A percentile compares a stretch with the other conserved stretches of the same genome.
phyloP scores from a whole-genome alignment of 1,140 invertebrate species.

The Venustaconcha ellipsiformis region DNA sequence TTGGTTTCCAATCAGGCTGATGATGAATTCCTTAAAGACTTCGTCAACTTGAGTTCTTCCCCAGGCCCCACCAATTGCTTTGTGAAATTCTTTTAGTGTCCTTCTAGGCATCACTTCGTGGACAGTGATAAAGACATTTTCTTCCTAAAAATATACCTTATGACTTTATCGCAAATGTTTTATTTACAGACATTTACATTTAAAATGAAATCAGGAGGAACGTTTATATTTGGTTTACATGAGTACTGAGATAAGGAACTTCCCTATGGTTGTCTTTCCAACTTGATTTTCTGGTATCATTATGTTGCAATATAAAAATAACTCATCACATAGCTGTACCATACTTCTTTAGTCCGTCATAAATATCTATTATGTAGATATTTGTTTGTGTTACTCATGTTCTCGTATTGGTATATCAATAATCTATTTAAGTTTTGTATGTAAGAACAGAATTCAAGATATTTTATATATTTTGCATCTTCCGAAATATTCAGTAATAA shows the following conservation, averaged over 20 bases:
- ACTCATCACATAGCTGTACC: too few species aligned
- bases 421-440: not conserved
- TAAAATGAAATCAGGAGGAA: not conserved
- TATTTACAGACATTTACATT: not conserved
- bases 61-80: constrained; percentile 40
- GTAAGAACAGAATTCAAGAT: not conserved
- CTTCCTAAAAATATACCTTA: constrained; percentile 21
- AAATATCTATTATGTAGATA: not conserved
- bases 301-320: too few species aligned
- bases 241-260: not conserved
- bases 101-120: constrained; percentile 34
- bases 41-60: constrained; percentile 42
- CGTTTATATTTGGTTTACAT: not conserved
- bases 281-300: not conserved
- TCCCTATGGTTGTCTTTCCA: not conserved
- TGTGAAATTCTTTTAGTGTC: constrained; percentile 32
- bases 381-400: not conserved
- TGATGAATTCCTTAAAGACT: constrained; percentile 31
- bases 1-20: constrained; percentile 29
- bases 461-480: not conserved
- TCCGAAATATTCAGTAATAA: not conserved
- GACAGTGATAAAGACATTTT: constrained; percentile 40
- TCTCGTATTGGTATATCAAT: not conserved
- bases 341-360: too few species aligned
- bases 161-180: not conserved